phyloP scores from a whole-genome alignment of 2,888 invertebrate species.

The Eremobia ochroleuca region DNA sequence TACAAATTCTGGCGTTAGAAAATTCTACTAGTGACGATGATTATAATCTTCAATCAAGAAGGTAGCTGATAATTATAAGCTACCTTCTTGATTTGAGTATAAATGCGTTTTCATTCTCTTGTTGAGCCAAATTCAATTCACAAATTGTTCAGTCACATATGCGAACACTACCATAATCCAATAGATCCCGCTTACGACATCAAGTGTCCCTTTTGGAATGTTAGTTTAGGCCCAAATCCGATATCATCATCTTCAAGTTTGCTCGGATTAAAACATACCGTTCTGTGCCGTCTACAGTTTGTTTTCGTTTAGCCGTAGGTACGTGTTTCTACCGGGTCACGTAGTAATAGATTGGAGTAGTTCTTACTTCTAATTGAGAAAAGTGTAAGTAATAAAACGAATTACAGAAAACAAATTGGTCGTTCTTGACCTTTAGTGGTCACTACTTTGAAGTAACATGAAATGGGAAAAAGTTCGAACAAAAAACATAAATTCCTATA shows the following conservation, averaged over 20 bases:
- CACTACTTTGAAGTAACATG: slow-evolving; percentile 8
- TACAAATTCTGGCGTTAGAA: not conserved
- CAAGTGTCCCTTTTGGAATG: slow-evolving; percentile 36
- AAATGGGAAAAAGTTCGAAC: not conserved
- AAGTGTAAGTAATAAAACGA: slow-evolving; percentile 52
- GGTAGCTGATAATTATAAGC: too few species aligned
- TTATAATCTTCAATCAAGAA: too few species aligned
- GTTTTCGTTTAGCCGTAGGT: slow-evolving; percentile 39
- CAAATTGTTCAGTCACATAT: slow-evolving; percentile 34
- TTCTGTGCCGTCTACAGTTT: slow-evolving; percentile 9
- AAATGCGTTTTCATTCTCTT: slow-evolving; percentile 1
- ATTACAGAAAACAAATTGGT: slow-evolving; percentile 18
- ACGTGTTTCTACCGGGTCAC: slow-evolving; percentile 43
- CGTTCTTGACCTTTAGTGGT: not conserved
- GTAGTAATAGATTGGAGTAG: slow-evolving; percentile 46
- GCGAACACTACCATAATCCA: slow-evolving; percentile 35
- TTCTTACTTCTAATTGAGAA: slow-evolving; percentile 51
- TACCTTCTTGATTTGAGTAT: slow-evolving; percentile 1
- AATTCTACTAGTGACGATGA: not conserved
- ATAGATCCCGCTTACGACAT: slow-evolving; percentile 36
- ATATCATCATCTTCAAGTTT: slow-evolving; percentile 47
- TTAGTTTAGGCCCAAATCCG: slow-evolving; percentile 52
- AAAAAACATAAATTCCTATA: not conserved
- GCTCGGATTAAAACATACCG: slow-evolving; percentile 43
- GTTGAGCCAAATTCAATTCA: slow-evolving; percentile 34